phyloP scores from a whole-genome alignment of 1,140 invertebrate genomes.

The Aleiodes sp. region DNA sequence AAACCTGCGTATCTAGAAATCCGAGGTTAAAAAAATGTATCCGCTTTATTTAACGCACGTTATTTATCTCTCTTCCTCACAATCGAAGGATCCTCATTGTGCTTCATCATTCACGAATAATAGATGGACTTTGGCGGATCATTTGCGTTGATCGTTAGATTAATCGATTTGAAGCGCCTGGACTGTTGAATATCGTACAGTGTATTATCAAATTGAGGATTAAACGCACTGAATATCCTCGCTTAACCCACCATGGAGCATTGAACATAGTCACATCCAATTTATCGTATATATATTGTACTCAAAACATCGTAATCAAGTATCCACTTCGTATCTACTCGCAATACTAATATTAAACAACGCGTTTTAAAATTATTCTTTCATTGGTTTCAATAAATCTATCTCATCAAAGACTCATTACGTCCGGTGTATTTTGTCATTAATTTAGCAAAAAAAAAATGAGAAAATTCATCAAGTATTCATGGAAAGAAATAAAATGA shows the following conservation, averaged over 20 bases:
- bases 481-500: not conserved
- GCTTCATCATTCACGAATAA: too few relatives aligned
- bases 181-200: too few relatives aligned
- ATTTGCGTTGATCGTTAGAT: too few relatives aligned
- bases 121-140: too few relatives aligned
- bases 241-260: too few relatives aligned
- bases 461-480: not conserved
- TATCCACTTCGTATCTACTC: conserved; percentile 8
- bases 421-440: not conserved
- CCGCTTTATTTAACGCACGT: too few relatives aligned
- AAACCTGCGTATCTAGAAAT: conserved; percentile 6
- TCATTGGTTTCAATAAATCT: not conserved
- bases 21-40: too few relatives aligned
- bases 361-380: too few relatives aligned
- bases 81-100: too few relatives aligned
- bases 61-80: too few relatives aligned
- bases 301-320: not conserved
- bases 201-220: not conserved
- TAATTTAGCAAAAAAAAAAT: not conserved
- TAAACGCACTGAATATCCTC: conserved; percentile 5
- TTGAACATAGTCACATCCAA: conserved; percentile 10
- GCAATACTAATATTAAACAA: not conserved
- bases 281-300: conserved; percentile 7
- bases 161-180: too few relatives aligned
- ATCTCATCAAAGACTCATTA: not conserved